Percentiles rank a stretch among this genome's conserved stretches.
Conservation (phyloP, 2,888 invertebrate species). For the Pecten maximus region DNA sequence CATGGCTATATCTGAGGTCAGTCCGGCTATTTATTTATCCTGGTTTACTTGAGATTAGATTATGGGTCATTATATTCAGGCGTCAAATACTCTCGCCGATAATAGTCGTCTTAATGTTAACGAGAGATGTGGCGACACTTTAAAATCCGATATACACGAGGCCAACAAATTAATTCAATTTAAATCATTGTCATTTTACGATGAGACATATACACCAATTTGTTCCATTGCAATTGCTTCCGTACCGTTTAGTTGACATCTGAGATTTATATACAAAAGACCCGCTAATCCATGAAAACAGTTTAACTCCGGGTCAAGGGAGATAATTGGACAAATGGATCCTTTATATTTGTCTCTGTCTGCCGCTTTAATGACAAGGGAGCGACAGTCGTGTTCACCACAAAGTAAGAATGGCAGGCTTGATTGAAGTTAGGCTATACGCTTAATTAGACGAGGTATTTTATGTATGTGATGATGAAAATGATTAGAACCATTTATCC, state of each 20-base stretch:
- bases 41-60: not conserved
- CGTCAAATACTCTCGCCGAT: not conserved
- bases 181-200: not conserved
- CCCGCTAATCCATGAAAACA: not conserved
- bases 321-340: not conserved
- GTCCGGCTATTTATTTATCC: not conserved
- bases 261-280: not conserved
- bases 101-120: not conserved
- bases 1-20: not conserved
- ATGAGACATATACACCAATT: not conserved
- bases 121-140: not conserved
- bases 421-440: not conserved
- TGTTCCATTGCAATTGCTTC: not conserved
- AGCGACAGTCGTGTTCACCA: not conserved
- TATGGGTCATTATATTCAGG: not conserved
- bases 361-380: not conserved
- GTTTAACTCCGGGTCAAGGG: constrained; percentile 9
- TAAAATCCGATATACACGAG: not conserved
- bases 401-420: not conserved
- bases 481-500: too few species aligned
- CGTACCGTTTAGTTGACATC: not conserved
- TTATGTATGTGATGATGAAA: not conserved
- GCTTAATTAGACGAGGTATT: not conserved
- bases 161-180: not conserved
- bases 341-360: not conserved